These are phyloP conservation scores for Oscheius sp. DNA, from an alignment of 1,140 invertebrate species.

Conservation along the genomic window DNA sequence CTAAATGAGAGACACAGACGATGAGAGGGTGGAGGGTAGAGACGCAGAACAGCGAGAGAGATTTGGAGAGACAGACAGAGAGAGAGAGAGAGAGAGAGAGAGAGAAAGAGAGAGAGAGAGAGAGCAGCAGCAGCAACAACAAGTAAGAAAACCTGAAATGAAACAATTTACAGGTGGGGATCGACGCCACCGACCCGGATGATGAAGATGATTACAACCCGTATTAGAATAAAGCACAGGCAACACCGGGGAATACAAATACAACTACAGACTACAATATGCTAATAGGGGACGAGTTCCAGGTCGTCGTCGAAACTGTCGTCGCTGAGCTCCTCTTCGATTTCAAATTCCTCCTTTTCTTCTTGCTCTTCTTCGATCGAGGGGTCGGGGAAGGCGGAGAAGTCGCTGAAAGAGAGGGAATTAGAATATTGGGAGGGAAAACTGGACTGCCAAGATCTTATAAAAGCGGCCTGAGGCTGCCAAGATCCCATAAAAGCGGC, in stretches of 20 bases:
- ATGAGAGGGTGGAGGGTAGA: no score
- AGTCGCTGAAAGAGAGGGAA: not conserved
- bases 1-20: no score
- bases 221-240: not conserved
- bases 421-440: not conserved
- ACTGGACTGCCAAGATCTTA: no score
- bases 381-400: not conserved
- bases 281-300: not conserved
- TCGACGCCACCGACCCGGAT: conserved; percentile 33
- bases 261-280: not conserved
- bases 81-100: no score
- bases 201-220: conserved; percentile 26
- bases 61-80: no score
- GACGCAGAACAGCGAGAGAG: no score
- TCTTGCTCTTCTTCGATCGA: not conserved
- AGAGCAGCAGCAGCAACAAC: no score
- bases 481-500: no score
- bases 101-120: no score
- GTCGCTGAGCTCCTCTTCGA: not conserved
- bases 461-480: no score
- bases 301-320: conserved; percentile 1
- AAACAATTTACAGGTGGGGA: conserved; percentile 33
- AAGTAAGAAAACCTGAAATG: no score
- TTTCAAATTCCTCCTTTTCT: not conserved
- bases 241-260: not conserved